A percentile compares a stretch with the other conserved stretches of the same genome.
Evolutionary conservation across 2,113 vertebrate species (phyloP).

Genomic region (Heliornis fulica): DNA sequence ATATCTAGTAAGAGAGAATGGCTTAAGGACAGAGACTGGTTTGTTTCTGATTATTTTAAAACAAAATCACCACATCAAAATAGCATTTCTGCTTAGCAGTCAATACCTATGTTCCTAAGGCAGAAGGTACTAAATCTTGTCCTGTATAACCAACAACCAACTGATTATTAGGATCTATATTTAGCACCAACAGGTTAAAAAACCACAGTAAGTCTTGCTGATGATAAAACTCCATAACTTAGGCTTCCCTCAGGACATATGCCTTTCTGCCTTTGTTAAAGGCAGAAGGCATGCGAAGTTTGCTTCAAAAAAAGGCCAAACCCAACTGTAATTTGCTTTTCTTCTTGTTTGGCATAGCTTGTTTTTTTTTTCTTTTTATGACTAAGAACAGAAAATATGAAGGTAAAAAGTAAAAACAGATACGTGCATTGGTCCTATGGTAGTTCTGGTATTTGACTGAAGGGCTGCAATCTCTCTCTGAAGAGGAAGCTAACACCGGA

Average conservation of each 20-base stretch:
- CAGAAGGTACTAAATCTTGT: neutral
- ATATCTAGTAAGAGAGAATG: neutral
- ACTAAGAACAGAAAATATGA: neutral
- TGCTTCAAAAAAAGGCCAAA: neutral
- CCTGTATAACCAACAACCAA: neutral
- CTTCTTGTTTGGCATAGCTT: neutral
- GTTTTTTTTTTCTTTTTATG: neutral
- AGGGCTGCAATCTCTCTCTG: neutral
- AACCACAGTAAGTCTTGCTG: neutral
- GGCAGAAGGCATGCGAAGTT: neutral
- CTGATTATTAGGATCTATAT: neutral
- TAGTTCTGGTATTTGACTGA: neutral
- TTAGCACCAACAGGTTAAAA: neutral
- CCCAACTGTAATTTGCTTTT: neutral
- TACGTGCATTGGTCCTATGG: neutral
- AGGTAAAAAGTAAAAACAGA: no score
- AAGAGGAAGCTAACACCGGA: neutral
- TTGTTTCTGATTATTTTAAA: neutral
- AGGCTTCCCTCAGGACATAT: neutral
- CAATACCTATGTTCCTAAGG: neutral
- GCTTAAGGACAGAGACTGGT: neutral
- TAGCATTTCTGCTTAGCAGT: neutral
- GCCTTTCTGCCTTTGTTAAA: neutral
- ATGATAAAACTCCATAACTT: neutral
- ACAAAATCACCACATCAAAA: neutral